phyloP scores from a whole-genome alignment of 1,140 invertebrate species.

The Drosophila kepulauana region DNA sequence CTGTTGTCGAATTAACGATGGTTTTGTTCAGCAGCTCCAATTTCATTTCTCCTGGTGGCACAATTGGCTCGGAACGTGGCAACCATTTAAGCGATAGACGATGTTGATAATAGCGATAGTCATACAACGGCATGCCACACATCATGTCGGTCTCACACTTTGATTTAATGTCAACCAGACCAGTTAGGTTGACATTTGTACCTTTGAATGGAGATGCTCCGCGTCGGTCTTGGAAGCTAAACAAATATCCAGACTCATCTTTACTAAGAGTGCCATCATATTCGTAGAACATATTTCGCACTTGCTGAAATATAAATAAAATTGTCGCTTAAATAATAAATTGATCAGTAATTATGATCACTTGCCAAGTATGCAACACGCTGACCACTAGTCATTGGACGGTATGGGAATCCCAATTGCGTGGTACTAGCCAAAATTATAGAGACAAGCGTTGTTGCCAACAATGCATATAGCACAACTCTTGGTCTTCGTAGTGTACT shows the following conservation, averaged over 20 bases:
- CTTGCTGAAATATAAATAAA: constrained; percentile 85
- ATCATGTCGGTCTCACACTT: constrained; percentile 89
- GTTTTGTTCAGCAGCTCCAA: constrained; percentile 59
- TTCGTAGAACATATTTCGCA: constrained; percentile 87
- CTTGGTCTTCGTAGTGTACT: constrained; percentile 73
- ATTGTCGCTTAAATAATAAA: neutral
- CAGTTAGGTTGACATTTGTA: constrained; percentile 77
- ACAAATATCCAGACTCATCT: constrained; percentile 89
- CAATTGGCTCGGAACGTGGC: constrained; percentile 46
- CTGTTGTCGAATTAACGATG: constrained; percentile 22
- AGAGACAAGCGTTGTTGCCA: constrained; percentile 85
- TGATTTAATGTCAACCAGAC: constrained; percentile 86
- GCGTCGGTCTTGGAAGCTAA: constrained; percentile 90
- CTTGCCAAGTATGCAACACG: constrained; percentile 89
- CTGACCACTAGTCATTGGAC: constrained; percentile 88
- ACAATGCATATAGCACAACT: constrained; percentile 63
- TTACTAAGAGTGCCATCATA: constrained; percentile 86
- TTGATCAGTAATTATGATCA: neutral
- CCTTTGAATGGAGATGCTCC: constrained; percentile 87
- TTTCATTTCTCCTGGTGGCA: constrained; percentile 38
- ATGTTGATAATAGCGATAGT: constrained; percentile 85
- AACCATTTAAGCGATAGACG: constrained; percentile 55
- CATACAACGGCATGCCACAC: constrained; percentile 91
- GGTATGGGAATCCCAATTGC: constrained; percentile 91
- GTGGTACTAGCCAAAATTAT: constrained; percentile 88